Conservation (phyloP, 1,140 invertebrate species). For the Dufourea novaeangliae region DNA sequence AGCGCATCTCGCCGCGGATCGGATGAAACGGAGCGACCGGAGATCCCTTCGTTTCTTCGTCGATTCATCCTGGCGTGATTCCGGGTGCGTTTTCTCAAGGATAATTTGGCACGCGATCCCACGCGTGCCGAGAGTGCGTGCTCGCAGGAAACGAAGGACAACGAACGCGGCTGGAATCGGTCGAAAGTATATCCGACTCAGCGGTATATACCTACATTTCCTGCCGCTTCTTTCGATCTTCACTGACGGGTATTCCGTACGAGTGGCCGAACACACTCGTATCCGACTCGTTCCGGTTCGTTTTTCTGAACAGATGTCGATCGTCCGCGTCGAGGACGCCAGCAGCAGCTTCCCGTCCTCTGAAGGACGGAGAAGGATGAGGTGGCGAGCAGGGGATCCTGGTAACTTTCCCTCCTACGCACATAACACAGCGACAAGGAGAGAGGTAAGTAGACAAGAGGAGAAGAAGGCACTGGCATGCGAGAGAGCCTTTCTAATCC, state of each 20-base stretch:
- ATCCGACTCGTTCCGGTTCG: background rate
- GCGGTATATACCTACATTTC: background rate
- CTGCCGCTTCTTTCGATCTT: constrained; percentile 7
- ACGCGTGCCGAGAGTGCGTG: too few relatives aligned
- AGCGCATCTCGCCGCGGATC: too few relatives aligned
- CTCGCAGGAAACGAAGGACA: background rate
- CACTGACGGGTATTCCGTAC: constrained; percentile 7
- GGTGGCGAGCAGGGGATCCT: constrained; percentile 8
- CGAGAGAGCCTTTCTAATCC: constrained; percentile 76
- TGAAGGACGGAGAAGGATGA: background rate
- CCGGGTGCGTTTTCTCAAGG: background rate
- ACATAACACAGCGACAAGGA: constrained; percentile 55
- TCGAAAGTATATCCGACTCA: background rate
- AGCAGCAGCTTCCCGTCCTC: constrained; percentile 56
- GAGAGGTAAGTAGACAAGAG: constrained; percentile 14
- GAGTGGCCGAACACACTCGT: constrained; percentile 5
- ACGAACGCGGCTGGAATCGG: constrained; percentile 44
- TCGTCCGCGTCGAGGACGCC: constrained; percentile 43
- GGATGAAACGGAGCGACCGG: too few relatives aligned
- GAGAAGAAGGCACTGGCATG: constrained; percentile 52
- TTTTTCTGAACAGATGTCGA: constrained; percentile 56
- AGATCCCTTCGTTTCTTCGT: background rate
- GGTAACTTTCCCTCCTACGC: constrained; percentile 78
- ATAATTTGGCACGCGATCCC: constrained; percentile 24
- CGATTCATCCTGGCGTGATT: background rate